Base-by-base conservation (phyloP, 2,888 invertebrate species). In the Brenthis daphne region DNA sequence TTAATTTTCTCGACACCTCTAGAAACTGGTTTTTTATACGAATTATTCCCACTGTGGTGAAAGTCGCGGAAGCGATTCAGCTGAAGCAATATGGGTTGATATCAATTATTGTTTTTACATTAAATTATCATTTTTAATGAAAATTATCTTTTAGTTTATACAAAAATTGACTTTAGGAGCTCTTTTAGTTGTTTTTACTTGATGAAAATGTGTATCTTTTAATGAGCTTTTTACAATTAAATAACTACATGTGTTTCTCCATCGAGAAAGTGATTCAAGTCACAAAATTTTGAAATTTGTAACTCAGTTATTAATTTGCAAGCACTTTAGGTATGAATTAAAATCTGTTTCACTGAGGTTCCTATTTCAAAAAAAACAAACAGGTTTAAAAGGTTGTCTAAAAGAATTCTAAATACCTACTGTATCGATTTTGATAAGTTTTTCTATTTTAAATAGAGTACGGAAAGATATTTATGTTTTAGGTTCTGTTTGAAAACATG, bases 1-100 rank as follows among this genome's bases (percentile, higher is more conserved):
- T 90, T 85, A 85, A 85, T 90, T 85, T 69, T 68, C 75, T 64
- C 65, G 60, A 74, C 69, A 75, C 75, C 72, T 71, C 50, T 65
- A 74, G 72, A 51, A 66, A 73, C 71, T 73, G 72, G 74, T 75
- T 72, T 58, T 29, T 69, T 74, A 67, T 68, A 63, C 37, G 20
- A 53, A 33, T 29, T 53, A 68, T 72, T 75, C 75, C 72, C 75
- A 71, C 70, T 70, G 64, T 75, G 69, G 75, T 73, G 75, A 75
- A 77, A 76, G 72, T 69, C 60, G 53, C 68, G 66, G 58, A 65
- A 57, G 61, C 54, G 43, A 50, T 61, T 20, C 64, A 50, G 53
- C 58, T 50, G 64, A 54, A 56, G 64, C 50, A 65, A 65, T 57
- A 56, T 64, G 67, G 55, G 48, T 64, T 70, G 58, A 64, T 67